phyloP scores from a whole-genome alignment of 2,113 vertebrate genomes.

The Centrocercus urophasianus region DNA sequence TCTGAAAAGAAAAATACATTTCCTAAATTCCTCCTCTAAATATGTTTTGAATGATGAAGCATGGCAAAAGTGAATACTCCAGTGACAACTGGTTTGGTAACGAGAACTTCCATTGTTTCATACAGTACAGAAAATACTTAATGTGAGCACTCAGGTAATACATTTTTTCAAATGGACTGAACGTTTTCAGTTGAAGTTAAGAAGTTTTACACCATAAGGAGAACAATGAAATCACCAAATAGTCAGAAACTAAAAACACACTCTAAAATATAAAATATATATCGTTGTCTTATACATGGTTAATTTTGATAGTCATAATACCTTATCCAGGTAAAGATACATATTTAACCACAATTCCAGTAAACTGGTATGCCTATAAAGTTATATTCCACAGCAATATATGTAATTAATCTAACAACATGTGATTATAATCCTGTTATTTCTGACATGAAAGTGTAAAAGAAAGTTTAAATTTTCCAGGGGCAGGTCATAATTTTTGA shows the following conservation, averaged over 20 bases:
- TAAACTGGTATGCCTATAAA: not conserved
- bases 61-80: not conserved
- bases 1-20: conserved; percentile 22
- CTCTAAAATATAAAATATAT: not conserved
- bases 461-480: not conserved
- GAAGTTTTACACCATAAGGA: not conserved
- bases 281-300: not conserved
- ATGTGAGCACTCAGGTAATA: not conserved
- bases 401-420: not conserved
- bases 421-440: not conserved
- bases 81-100: not conserved
- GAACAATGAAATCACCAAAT: conserved; percentile 14
- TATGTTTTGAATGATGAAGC: not conserved
- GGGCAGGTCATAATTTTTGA: not conserved
- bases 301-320: not conserved
- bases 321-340: not conserved
- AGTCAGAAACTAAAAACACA: not conserved
- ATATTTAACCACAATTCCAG: not conserved
- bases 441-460: not conserved
- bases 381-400: not conserved
- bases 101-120: not conserved
- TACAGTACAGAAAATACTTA: not conserved
- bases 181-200: conserved; percentile 21
- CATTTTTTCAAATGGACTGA: conserved; percentile 4
- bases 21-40: not conserved